phyloP scores from a whole-genome alignment of 2,888 invertebrate genomes.

The Athalia circularis region DNA sequence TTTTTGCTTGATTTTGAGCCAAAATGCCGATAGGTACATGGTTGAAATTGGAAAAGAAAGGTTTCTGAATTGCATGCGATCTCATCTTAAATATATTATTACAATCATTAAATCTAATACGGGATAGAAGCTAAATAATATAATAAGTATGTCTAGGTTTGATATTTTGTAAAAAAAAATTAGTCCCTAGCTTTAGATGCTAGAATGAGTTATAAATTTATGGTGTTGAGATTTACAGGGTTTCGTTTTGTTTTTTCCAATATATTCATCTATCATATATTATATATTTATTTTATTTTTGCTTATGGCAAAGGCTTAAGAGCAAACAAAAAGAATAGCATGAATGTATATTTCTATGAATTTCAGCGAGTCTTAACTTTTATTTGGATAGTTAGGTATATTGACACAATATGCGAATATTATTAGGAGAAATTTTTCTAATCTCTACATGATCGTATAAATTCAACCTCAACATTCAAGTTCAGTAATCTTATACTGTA shows the following conservation, averaged over 20 bases:
- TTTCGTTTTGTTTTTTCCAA: slow-evolving; percentile 44
- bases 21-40: slow-evolving; percentile 1
- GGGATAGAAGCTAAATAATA: slow-evolving; percentile 47
- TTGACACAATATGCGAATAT: slow-evolving; percentile 18
- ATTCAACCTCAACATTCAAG: too few species aligned
- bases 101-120: slow-evolving; percentile 47
- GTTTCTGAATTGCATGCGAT: slow-evolving; percentile 43
- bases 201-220: slow-evolving; percentile 49
- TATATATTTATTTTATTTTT: slow-evolving; percentile 10
- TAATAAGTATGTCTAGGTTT: slow-evolving; percentile 26
- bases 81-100: slow-evolving; percentile 46
- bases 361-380: not conserved
- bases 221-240: slow-evolving; percentile 52
- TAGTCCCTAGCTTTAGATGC: slow-evolving; percentile 47
- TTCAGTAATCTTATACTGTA: not conserved
- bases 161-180: slow-evolving; percentile 35
- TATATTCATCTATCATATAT: not conserved
- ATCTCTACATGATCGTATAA: too few species aligned
- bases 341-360: slow-evolving; percentile 2
- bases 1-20: slow-evolving; percentile 17
- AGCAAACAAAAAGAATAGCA: not conserved
- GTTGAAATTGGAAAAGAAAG: slow-evolving; percentile 15
- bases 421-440: too few species aligned
- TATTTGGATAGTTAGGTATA: slow-evolving; percentile 21
- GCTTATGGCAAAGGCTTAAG: not conserved